phyloP scores from a whole-genome alignment of 2,797 vertebrate species.

The Loris lydekkerianus region DNA sequence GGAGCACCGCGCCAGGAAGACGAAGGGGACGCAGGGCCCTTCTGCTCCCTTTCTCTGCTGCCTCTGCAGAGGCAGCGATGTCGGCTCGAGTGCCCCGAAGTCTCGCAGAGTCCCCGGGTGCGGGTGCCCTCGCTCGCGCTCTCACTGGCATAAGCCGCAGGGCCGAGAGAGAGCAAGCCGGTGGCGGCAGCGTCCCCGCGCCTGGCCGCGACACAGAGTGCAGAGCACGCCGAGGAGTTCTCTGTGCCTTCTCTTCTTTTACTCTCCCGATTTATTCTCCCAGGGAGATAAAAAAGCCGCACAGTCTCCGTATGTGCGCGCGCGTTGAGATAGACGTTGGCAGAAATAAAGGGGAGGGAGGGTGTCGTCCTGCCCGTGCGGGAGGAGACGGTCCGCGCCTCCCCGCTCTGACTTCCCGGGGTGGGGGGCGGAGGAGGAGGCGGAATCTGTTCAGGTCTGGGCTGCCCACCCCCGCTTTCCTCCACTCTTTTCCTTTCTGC shows the following conservation, averaged over 20 bases:
- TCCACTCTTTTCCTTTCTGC: constrained; percentile 80
- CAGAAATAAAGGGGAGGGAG: constrained; percentile 30
- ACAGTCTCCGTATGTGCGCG: constrained; percentile 87
- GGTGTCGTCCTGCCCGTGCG: constrained; percentile 69
- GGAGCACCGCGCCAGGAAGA: constrained; percentile 9
- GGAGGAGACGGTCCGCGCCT: constrained; percentile 75
- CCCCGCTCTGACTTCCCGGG: constrained; percentile 49
- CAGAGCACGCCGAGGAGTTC: constrained; percentile 70
- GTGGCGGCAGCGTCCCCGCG: constrained; percentile 71
- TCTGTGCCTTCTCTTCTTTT: constrained; percentile 75
- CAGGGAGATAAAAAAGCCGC: constrained; percentile 73
- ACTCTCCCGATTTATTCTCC: constrained; percentile 72
- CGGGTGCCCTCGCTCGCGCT: constrained; percentile 44
- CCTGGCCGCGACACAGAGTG: constrained; percentile 61
- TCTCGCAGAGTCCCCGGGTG: constrained; percentile 58
- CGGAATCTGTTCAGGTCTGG: constrained; percentile 86
- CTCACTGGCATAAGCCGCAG: constrained; percentile 67
- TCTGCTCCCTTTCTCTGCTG: not conserved
- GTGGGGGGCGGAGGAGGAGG: constrained; percentile 57
- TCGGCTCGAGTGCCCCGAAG: constrained; percentile 59
- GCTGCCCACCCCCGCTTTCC: constrained; percentile 62
- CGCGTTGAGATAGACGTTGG: constrained; percentile 80
- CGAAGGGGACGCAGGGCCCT: constrained; percentile 53
- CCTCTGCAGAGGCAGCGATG: constrained; percentile 38
- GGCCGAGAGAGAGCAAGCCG: constrained; percentile 50